Evolutionary conservation across 2,113 vertebrate species (phyloP).

Genomic region (Menura novaehollandiae): DNA sequence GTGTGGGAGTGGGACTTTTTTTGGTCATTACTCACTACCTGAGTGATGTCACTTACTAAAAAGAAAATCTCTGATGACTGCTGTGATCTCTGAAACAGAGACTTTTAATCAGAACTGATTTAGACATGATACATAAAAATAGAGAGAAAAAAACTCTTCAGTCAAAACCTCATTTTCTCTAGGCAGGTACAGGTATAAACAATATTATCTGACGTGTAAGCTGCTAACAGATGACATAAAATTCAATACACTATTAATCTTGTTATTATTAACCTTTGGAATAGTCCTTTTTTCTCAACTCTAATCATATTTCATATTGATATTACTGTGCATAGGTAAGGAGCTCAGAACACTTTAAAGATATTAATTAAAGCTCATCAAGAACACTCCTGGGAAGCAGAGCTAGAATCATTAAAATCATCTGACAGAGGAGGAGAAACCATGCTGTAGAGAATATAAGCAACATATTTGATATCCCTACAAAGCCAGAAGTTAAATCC

Average conservation of each 20-base stretch:
- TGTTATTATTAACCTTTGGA: background rate
- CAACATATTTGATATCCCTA: background rate
- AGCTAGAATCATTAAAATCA: background rate
- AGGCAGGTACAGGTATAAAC: background rate
- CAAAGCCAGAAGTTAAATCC: background rate
- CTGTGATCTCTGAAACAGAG: background rate
- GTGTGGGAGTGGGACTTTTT: background rate
- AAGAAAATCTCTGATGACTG: background rate
- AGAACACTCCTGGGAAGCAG: background rate
- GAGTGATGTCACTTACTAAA: background rate
- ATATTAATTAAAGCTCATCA: slow-evolving; percentile 22
- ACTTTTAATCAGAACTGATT: background rate
- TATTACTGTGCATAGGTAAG: background rate
- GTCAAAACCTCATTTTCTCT: background rate
- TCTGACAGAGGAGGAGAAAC: background rate
- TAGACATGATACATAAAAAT: background rate
- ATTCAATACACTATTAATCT: background rate
- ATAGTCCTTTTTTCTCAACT: slow-evolving; percentile 1
- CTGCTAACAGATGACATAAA: background rate
- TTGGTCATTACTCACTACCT: background rate
- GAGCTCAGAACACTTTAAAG: background rate
- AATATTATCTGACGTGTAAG: background rate
- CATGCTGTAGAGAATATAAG: background rate
- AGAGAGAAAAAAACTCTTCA: background rate
- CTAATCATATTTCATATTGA: background rate